These are phyloP conservation scores for Acanthochromis polyacanthus DNA, from an alignment of 2,113 vertebrate genomes.

Conservation along the genomic window DNA sequence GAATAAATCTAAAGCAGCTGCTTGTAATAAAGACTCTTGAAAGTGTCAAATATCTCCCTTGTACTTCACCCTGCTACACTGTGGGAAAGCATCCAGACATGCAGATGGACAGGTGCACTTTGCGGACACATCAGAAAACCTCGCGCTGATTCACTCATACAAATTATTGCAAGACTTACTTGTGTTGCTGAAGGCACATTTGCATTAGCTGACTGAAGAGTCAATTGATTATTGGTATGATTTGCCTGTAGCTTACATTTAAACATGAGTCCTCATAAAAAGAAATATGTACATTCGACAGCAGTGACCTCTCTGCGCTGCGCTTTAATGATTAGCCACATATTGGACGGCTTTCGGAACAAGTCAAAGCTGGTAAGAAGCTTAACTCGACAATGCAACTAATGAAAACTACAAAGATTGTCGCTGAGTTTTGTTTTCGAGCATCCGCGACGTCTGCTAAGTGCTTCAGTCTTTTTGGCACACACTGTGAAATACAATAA, in stretches of 20 bases:
- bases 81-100: slow-evolving; percentile 59
- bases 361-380: slow-evolving; percentile 35
- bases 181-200: slow-evolving; percentile 32
- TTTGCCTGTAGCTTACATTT: slow-evolving; percentile 51
- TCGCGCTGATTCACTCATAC: neutral
- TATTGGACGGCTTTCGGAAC: slow-evolving; percentile 30
- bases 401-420: slow-evolving; percentile 37
- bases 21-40: slow-evolving; percentile 74
- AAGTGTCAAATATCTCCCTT: slow-evolving; percentile 66
- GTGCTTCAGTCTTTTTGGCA: slow-evolving; percentile 58
- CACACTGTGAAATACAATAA: slow-evolving; percentile 51
- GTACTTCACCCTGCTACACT: slow-evolving; percentile 51
- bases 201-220: slow-evolving; percentile 6
- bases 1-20: slow-evolving; percentile 81
- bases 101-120: slow-evolving; percentile 71
- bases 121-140: slow-evolving; percentile 28
- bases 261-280: slow-evolving; percentile 37
- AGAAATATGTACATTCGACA: slow-evolving; percentile 53
- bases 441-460: slow-evolving; percentile 41
- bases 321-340: slow-evolving; percentile 19
- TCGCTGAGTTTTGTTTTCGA: slow-evolving; percentile 46
- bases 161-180: slow-evolving; percentile 33
- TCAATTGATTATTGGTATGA: slow-evolving; percentile 32
- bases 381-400: slow-evolving; percentile 12
- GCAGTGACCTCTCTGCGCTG: slow-evolving; percentile 17